Evolutionary conservation across 2,888 invertebrate genomes (phyloP).

Genomic region (Cerastoderma edule): DNA sequence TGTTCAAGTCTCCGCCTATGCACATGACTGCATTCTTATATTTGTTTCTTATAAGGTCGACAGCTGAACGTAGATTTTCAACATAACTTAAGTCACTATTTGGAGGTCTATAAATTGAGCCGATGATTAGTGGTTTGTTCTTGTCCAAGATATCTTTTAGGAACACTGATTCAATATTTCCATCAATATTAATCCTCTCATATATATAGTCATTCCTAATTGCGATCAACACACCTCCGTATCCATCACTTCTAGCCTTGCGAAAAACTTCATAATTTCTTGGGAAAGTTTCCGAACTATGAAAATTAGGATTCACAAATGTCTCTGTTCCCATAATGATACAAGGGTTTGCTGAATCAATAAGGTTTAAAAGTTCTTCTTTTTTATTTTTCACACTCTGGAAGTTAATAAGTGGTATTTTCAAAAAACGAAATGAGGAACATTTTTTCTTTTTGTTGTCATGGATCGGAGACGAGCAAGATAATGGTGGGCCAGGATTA

Average conservation of each 20-base stretch:
- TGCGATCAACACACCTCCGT: constrained; percentile 25
- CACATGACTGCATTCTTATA: constrained; percentile 26
- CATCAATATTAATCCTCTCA: constrained; percentile 15
- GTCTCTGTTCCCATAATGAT: constrained; percentile 39
- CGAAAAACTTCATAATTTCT: constrained; percentile 16
- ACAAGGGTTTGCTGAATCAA: constrained; percentile 21
- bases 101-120: constrained; percentile 31
- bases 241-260: constrained; percentile 33
- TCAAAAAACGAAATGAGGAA: not conserved
- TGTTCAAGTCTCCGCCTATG: constrained; percentile 37
- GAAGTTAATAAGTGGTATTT: not conserved
- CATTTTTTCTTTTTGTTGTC: too few species aligned
- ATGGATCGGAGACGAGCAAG: not conserved
- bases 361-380: constrained; percentile 23
- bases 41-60: constrained; percentile 1
- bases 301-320: constrained; percentile 22
- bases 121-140: constrained; percentile 23
- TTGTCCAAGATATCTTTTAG: constrained; percentile 22
- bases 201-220: constrained; percentile 15
- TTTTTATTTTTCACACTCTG: constrained; percentile 28
- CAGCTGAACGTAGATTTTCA: not conserved
- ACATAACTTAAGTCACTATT: constrained; percentile 24
- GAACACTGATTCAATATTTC: constrained; percentile 19
- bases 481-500: not conserved
- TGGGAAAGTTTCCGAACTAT: constrained; percentile 24